Evolutionary conservation across 2,888 invertebrate species (phyloP).

Genomic region (Dastarcus helophoroides): DNA sequence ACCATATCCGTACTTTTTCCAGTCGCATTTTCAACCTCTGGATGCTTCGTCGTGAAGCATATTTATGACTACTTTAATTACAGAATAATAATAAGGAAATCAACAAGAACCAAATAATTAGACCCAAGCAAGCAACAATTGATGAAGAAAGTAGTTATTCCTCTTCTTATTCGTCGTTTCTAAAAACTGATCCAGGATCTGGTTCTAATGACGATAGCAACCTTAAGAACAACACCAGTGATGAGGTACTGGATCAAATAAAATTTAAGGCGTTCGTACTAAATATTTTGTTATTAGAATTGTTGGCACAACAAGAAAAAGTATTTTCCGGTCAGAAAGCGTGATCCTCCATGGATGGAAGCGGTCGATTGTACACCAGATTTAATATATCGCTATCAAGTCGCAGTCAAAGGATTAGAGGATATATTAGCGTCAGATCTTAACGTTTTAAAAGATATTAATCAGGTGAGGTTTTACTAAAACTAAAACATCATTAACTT

Average conservation of each 20-base stretch:
- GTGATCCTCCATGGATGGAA: slow-evolving; percentile 57
- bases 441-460: slow-evolving; percentile 41
- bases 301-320: slow-evolving; percentile 38
- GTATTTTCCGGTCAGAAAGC: slow-evolving; percentile 36
- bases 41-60: too few relatives aligned
- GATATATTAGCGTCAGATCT: slow-evolving; percentile 53
- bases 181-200: slow-evolving; percentile 49
- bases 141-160: slow-evolving; percentile 54
- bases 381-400: slow-evolving; percentile 57
- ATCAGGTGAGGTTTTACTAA: slow-evolving; percentile 39
- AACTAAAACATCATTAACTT: background rate
- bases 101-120: too few relatives aligned
- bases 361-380: slow-evolving; percentile 54
- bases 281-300: slow-evolving; percentile 17
- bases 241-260: slow-evolving; percentile 23
- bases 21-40: too few relatives aligned
- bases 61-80: too few relatives aligned
- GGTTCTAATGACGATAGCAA: slow-evolving; percentile 35
- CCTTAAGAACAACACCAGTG: slow-evolving; percentile 21
- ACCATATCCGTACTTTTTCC: too few relatives aligned
- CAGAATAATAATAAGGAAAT: too few relatives aligned
- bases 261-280: too few relatives aligned
- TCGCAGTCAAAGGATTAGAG: slow-evolving; percentile 43
- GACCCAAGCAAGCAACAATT: too few relatives aligned
- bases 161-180: slow-evolving; percentile 59